A percentile compares a stretch with the other conserved stretches of the same genome.
Evolutionary conservation across 2,797 vertebrate species (phyloP).

Genomic region (Micromesistius poutassou): DNA sequence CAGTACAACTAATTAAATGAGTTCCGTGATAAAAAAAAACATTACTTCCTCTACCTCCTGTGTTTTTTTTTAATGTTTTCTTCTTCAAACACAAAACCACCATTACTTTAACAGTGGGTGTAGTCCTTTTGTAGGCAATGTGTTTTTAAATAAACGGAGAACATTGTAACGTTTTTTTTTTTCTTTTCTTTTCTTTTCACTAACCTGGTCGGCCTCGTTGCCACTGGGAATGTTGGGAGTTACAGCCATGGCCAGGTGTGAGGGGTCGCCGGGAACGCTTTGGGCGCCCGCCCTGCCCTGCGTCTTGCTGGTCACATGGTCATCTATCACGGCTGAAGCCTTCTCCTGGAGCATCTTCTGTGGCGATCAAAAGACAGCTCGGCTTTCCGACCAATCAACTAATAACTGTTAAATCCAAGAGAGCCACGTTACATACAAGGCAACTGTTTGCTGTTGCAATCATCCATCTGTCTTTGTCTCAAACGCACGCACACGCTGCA

Average conservation of each 20-base stretch:
- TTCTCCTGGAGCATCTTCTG: constrained; percentile 98
- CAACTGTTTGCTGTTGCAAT: not conserved
- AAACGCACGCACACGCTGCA: not conserved
- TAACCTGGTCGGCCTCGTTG: constrained; percentile 85
- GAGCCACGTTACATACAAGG: not conserved
- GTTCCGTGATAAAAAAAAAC: not conserved
- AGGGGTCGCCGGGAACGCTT: constrained; percentile 72
- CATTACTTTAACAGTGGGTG: not conserved
- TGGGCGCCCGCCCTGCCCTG: constrained; percentile 76
- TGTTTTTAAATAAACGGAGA: not conserved
- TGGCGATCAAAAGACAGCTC: constrained; percentile 46
- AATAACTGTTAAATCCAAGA: constrained; percentile 14
- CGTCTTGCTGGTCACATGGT: constrained; percentile 77
- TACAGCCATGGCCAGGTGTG: constrained; percentile 75
- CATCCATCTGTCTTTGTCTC: constrained; percentile 3
- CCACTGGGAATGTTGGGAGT: constrained; percentile 78
- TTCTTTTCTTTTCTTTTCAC: no score
- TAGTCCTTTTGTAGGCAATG: not conserved
- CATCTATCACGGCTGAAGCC: constrained; percentile 86
- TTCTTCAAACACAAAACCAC: not conserved
- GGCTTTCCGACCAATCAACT: constrained; percentile 43
- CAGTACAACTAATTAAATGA: not conserved
- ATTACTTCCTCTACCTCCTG: not conserved
- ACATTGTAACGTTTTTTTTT: no score
- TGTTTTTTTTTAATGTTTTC: not conserved